A percentile compares a stretch with the other conserved stretches of the same genome.
phyloP scores from a whole-genome alignment of 2,888 invertebrate species.

The Apamea sordens region DNA sequence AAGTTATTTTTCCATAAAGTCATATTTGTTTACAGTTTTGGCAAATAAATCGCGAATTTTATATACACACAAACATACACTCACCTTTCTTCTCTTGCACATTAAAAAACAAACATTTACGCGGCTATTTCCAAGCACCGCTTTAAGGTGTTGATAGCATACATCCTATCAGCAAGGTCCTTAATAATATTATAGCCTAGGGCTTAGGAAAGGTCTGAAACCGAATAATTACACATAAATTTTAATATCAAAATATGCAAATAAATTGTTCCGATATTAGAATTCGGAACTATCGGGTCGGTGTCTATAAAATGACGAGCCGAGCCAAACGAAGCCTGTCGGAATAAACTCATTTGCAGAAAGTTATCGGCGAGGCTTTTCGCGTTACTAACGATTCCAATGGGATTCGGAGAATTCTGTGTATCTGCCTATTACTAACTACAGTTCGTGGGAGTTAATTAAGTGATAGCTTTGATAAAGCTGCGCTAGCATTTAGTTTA shows the following conservation, averaged over 20 bases:
- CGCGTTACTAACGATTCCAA: slow-evolving; percentile 21
- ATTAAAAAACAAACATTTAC: not conserved
- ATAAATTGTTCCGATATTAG: slow-evolving; percentile 48
- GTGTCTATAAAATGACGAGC: slow-evolving; percentile 41
- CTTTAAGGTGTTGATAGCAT: no score
- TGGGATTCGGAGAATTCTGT: slow-evolving; percentile 28
- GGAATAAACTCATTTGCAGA: slow-evolving; percentile 54
- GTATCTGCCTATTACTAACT: slow-evolving; percentile 11
- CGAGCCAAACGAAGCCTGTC: slow-evolving; percentile 31
- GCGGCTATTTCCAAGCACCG: not conserved
- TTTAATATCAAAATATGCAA: slow-evolving; percentile 50
- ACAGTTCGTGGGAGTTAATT: slow-evolving; percentile 9
- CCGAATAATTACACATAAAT: slow-evolving; percentile 54
- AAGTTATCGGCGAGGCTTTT: slow-evolving; percentile 36
- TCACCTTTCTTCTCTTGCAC: not conserved
- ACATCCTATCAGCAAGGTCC: not conserved
- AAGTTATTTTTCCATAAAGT: no score
- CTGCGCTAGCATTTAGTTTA: not conserved
- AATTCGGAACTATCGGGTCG: slow-evolving; percentile 33
- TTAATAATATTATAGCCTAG: slow-evolving; percentile 1
- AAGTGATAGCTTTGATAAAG: not conserved
- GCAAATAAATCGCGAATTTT: no score
- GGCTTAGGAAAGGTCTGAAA: slow-evolving; percentile 18
- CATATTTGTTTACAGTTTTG: no score
- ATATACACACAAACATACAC: not conserved